Evolutionary conservation across 2,888 invertebrate species (phyloP).

Genomic region (Ferdinandea cuprea): DNA sequence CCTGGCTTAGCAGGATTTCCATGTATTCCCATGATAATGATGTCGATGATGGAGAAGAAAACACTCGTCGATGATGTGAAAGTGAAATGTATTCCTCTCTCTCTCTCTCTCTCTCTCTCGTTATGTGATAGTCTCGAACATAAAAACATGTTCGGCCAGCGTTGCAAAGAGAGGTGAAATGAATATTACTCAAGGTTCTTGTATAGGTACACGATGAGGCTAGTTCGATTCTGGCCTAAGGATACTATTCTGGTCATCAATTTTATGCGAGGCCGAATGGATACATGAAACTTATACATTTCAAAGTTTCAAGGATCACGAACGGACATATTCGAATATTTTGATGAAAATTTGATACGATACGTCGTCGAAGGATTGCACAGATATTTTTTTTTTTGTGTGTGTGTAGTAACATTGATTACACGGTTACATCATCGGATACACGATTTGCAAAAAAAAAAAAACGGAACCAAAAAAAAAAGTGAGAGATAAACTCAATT

Average conservation of each 20-base stretch:
- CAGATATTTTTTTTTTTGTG: background rate
- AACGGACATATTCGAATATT: slow-evolving; percentile 18
- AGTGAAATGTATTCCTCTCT: slow-evolving; percentile 8
- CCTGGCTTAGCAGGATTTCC: slow-evolving; percentile 44
- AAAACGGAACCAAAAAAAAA: too few species aligned
- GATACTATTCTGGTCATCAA: slow-evolving; percentile 49
- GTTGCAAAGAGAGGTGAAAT: slow-evolving; percentile 10
- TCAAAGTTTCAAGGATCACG: slow-evolving; percentile 32
- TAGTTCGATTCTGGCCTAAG: slow-evolving; percentile 50
- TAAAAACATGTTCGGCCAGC: background rate
- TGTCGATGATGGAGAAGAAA: slow-evolving; percentile 29
- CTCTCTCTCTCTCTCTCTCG: too few species aligned
- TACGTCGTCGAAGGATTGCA: background rate
- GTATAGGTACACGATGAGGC: slow-evolving; percentile 27
- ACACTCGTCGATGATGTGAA: background rate
- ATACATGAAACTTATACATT: slow-evolving; percentile 37
- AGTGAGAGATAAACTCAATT: slow-evolving; percentile 4
- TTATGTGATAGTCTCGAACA: background rate
- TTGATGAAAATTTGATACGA: slow-evolving; percentile 42
- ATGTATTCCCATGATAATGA: slow-evolving; percentile 56
- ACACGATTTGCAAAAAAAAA: background rate
- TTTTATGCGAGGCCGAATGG: slow-evolving; percentile 14
- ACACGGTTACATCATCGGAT: slow-evolving; percentile 2
- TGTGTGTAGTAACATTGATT: slow-evolving; percentile 9
- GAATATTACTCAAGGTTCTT: slow-evolving; percentile 45